Evolutionary conservation across 92 coral and sea anemone genomes (phyloP).

Genomic region (Siderastrea radians): DNA sequence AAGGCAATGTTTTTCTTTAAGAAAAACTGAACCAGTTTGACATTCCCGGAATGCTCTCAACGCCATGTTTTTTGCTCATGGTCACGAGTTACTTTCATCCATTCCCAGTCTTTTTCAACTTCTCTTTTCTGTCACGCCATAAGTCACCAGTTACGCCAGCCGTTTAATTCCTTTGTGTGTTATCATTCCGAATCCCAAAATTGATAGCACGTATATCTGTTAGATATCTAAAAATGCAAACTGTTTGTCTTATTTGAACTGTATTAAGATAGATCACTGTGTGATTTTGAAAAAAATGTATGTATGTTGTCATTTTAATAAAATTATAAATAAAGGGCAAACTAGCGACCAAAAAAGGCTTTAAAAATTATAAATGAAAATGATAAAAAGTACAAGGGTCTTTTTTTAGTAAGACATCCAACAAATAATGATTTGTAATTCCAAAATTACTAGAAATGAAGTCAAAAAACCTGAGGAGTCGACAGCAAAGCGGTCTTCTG

Average conservation of each 20-base stretch:
- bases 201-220: not conserved
- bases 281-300: not conserved
- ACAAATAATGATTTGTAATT: slow-evolving; percentile 2
- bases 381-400: not conserved
- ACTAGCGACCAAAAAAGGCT: not conserved
- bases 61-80: not conserved
- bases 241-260: not conserved
- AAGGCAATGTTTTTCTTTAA: not conserved
- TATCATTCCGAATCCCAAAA: not conserved
- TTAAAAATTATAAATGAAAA: not conserved
- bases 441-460: slow-evolving; percentile 1
- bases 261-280: not conserved
- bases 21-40: not conserved
- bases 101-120: slow-evolving; percentile 5
- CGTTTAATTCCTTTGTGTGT: not conserved
- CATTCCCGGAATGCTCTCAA: not conserved
- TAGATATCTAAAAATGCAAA: not conserved
- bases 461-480: not conserved
- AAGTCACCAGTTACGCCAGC: not conserved
- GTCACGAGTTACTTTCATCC: slow-evolving; percentile 3
- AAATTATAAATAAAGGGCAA: not conserved
- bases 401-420: not conserved
- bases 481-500: not conserved
- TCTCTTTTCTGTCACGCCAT: slow-evolving; percentile 9
- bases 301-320: not conserved